Base-by-base conservation (phyloP, 2,888 invertebrate species). In the Nebria brevicollis region DNA sequence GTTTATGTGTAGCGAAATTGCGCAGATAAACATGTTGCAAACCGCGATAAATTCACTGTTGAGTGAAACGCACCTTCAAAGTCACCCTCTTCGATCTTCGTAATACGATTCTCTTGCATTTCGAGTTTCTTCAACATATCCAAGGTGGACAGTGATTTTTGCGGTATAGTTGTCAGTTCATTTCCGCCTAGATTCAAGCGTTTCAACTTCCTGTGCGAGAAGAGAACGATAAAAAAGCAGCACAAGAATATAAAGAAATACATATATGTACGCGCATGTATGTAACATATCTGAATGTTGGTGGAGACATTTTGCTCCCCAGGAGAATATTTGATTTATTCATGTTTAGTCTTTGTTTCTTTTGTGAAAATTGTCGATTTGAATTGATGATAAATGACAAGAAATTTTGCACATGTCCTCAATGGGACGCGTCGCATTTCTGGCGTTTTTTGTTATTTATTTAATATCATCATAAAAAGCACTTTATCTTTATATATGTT, bases 141-240 rank as follows among this genome's bases (percentile, higher is more conserved):
- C 84, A 97, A 90, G 82, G 94, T 92, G 0, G 94, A 93, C n/a
- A 97, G 92, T 0, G 97, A 94, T 86, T 93, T 93, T 85, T 95
- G 95, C 13, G 97, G 97, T 74, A 97, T 93, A 11, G 92, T 90
- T 64, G 93, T 92, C 86, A 97, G 89, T 83, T 94, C 94, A 88
- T 97, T 97, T 80, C 95, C 96, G 43, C 97, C 97, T 83, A 97
- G 91, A 89, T 97, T 97, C 83, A 97, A 90, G 82, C 96, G 91
- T 86, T 95, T 96, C 83, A 97, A 90, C 89, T 96, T 96, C 85
- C 94, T 95, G 87, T 75, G 88, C 81, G 83, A 83, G 81, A 80
- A 79, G 78, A 70, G 20, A 34, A 70, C 5, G 20, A 25, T 25
- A 70, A 5, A 70, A 66, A 70, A 25, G 70, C 4, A 25, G 6